A percentile compares a stretch with the other conserved stretches of the same genome.
phyloP scores from a whole-genome alignment of 2,888 invertebrate genomes.

The Dioctria rufipes region DNA sequence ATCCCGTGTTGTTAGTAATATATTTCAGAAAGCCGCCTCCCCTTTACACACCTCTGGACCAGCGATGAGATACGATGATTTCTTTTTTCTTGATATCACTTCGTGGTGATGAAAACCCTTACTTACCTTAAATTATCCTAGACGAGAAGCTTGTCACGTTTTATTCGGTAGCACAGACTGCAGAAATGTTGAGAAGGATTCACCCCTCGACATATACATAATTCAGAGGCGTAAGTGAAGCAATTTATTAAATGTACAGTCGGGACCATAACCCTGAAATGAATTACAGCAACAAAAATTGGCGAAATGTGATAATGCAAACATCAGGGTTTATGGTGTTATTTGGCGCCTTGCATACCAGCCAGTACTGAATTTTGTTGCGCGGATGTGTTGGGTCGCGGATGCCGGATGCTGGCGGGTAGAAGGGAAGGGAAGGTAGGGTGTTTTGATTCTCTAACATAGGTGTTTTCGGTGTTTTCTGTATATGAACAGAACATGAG shows the following conservation, averaged over 20 bases:
- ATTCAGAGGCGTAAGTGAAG: conserved; percentile 39
- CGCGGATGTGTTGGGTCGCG: neutral
- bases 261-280: conserved; percentile 18
- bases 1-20: neutral
- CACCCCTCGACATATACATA: conserved; percentile 15
- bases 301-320: conserved; percentile 47
- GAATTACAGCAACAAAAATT: conserved; percentile 46
- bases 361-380: conserved; percentile 5
- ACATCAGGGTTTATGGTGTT: conserved; percentile 41
- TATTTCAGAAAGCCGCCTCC: conserved; percentile 7
- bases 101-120: conserved; percentile 21
- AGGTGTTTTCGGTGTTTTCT: no score
- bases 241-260: conserved; percentile 47
- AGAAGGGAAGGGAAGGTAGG: no score
- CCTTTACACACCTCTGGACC: neutral
- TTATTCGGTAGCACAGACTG: conserved; percentile 22
- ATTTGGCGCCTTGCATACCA: conserved; percentile 45
- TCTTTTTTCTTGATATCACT: neutral
- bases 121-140: conserved; percentile 47
- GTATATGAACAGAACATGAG: no score
- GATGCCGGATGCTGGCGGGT: no score
- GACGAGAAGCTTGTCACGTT: conserved; percentile 32
- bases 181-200: neutral
- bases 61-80: neutral
- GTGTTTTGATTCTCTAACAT: no score